Evolutionary conservation across 2,888 invertebrate genomes (phyloP), one percentile per base, ranked within the genome.

Genomic region (Apamea monoglypha): DNA sequence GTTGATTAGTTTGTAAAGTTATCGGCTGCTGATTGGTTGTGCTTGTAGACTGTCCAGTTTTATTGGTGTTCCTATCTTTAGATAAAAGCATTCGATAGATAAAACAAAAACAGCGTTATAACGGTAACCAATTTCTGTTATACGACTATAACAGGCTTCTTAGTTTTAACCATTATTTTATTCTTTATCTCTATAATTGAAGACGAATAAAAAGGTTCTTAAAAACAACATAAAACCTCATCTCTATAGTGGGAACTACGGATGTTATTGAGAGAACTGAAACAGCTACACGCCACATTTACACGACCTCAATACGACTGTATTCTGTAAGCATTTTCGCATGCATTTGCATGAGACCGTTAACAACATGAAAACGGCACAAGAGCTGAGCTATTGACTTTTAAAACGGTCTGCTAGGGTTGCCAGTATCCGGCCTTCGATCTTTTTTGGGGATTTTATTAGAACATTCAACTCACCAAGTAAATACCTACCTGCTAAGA

Each of bases 321-420:
- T 87, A 80, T 69, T 69, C 80, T 81, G 66, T 80, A 80, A 87
- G 82, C 83, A 84, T 90, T 88, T 86, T 88, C 86, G 87, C 83
- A 89, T 89, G 85, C 88, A 90, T 91, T 90, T 85, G 83, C 90
- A 88, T 86, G 85, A 78, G 73, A 89, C 92, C 91, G 92, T 92
- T 92, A 91, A 87, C 89, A 80, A 86, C 86, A 87, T 86, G 86
- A 89, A 91, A 91, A 88, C 88, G 82, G 88, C 84, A 85, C 84
- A 83, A 88, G 84, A 82, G 81, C 84, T 83, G 76, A 85, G 87
- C 87, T 88, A 87, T 91, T 91, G 91, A 91, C 90, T 91, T 89
- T 90, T 81, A 88, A 91, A 91, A 89, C 81, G 81, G 84, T 76
- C 71, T 66, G 79, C 66, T 83, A 85, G 87, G 87, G 89, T 77